phyloP scores from a whole-genome alignment of 2,113 vertebrate species.

The Megalops atlanticus region DNA sequence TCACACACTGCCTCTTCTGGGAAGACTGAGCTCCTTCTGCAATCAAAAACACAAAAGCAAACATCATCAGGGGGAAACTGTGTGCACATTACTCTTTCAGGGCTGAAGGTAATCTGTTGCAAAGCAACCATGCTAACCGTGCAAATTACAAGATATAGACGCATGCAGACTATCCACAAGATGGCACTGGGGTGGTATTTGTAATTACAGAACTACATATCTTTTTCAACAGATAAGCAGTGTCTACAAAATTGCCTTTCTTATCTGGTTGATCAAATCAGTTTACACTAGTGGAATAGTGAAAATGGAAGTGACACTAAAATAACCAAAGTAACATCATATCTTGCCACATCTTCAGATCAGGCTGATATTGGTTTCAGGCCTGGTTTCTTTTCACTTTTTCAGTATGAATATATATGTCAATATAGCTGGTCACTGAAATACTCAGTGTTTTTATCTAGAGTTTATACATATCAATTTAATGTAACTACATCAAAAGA shows the following conservation, averaged over 20 bases:
- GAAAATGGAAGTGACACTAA: not conserved
- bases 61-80: not conserved
- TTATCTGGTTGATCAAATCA: not conserved
- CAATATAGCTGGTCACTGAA: not conserved
- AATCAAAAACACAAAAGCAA: conserved; percentile 38
- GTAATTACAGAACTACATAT: not conserved
- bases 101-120: not conserved
- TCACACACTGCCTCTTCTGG: conserved; percentile 75
- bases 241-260: not conserved
- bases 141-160: too few species aligned
- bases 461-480: too few species aligned
- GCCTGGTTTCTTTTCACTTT: not conserved
- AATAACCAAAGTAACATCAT: not conserved
- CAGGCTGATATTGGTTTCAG: not conserved
- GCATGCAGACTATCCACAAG: conserved; percentile 6
- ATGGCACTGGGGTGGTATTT: conserved; percentile 24
- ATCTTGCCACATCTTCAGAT: not conserved
- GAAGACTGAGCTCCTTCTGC: conserved; percentile 83
- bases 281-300: not conserved
- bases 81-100: not conserved
- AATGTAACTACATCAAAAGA: not conserved
- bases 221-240: not conserved
- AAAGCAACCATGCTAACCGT: not conserved
- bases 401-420: not conserved
- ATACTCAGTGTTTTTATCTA: not conserved